Conservation (phyloP, 2,888 invertebrate species). For the Balanococcus diminutus region DNA sequence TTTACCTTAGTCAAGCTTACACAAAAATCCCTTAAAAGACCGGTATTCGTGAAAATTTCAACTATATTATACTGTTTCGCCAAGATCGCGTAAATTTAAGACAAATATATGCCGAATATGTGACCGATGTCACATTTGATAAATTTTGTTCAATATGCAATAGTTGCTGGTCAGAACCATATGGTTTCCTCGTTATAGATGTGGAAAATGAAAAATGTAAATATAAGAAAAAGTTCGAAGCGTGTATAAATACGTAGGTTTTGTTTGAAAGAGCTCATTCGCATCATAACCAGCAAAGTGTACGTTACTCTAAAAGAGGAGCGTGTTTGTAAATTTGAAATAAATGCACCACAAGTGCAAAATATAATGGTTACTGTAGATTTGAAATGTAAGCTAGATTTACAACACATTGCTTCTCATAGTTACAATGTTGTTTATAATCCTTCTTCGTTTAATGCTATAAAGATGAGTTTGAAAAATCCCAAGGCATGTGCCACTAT, state of each 20-base stretch:
- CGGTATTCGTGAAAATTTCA: slow-evolving; percentile 28
- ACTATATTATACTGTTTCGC: not conserved
- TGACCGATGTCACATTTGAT: slow-evolving; percentile 25
- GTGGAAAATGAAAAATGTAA: too few relatives aligned
- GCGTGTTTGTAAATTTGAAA: too few relatives aligned
- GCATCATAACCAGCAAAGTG: too few relatives aligned
- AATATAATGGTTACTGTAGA: not conserved
- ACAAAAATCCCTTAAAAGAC: not conserved
- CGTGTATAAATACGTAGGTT: too few relatives aligned
- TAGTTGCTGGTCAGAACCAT: not conserved
- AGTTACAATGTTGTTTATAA: not conserved
- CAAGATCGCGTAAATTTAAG: not conserved
- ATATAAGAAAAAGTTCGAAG: too few relatives aligned
- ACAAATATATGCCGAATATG: slow-evolving; percentile 8
- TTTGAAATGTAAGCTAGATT: not conserved
- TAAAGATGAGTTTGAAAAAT: not conserved
- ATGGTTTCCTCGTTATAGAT: not conserved
- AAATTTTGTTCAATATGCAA: slow-evolving; percentile 2
- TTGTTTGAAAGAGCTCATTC: too few relatives aligned
- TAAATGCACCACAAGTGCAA: not conserved
- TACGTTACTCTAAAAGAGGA: too few relatives aligned
- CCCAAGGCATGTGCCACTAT: not conserved
- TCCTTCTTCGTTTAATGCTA: not conserved
- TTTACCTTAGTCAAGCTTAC: not conserved
- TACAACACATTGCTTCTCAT: not conserved